Percentiles rank a stretch among this genome's conserved stretches.
Conservation (phyloP, 1,140 invertebrate genomes). For the Drosophila albomicans region DNA sequence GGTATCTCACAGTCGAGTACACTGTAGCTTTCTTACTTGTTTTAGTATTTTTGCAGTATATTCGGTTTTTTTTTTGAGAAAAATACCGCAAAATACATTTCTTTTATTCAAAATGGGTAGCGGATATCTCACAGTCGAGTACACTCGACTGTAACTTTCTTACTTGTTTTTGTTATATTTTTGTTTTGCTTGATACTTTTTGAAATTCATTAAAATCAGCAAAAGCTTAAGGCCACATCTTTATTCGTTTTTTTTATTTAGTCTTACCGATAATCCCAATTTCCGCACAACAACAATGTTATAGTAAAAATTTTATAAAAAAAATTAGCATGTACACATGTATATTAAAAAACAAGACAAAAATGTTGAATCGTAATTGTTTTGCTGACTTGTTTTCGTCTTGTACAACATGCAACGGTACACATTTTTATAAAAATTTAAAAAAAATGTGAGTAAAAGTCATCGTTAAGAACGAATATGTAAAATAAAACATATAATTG, state of each 20-base stretch:
- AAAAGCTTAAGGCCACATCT: slow-evolving; percentile 22
- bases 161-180: not conserved
- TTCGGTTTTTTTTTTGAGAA: too few species aligned
- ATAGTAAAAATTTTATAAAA: not conserved
- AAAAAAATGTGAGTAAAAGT: slow-evolving; percentile 32
- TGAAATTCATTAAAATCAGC: slow-evolving; percentile 49
- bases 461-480: slow-evolving; percentile 3
- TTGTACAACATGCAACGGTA: slow-evolving; percentile 73
- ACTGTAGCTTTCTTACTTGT: too few species aligned
- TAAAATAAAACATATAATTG: not conserved
- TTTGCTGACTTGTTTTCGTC: slow-evolving; percentile 69
- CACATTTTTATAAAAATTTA: slow-evolving; percentile 63
- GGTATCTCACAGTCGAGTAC: too few species aligned
- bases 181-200: not conserved
- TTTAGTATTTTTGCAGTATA: too few species aligned
- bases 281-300: not conserved
- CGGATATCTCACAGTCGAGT: too few species aligned
- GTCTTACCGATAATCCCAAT: slow-evolving; percentile 12
- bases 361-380: slow-evolving; percentile 12
- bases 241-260: slow-evolving; percentile 12
- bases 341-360: slow-evolving; percentile 6
- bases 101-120: too few species aligned
- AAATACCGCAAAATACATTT: too few species aligned
- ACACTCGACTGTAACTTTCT: too few species aligned
- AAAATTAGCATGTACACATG: too few species aligned